These are phyloP conservation scores for Bos taurus DNA, from an alignment of 2,113 vertebrate species.

Conservation along the genomic window DNA sequence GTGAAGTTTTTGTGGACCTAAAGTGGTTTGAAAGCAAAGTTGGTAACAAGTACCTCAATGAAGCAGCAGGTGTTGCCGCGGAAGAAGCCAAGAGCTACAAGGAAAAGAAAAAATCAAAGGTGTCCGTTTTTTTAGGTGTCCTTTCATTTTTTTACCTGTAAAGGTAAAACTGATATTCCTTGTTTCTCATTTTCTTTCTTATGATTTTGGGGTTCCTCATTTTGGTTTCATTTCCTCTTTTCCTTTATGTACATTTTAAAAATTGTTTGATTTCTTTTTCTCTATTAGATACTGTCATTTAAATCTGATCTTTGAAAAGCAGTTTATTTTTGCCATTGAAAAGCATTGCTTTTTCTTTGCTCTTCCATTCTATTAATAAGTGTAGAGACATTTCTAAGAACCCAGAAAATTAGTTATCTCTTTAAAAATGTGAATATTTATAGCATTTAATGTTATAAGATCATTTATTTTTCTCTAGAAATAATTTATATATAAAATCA, in stretches of 20 bases:
- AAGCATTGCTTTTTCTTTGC: not conserved
- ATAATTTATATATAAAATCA: not conserved
- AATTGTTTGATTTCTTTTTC: not conserved
- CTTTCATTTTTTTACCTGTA: constrained; percentile 39
- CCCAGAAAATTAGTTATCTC: constrained; percentile 10
- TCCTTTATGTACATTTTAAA: not conserved
- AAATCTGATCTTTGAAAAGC: constrained; percentile 5
- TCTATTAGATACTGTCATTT: not conserved
- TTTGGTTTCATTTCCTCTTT: constrained; percentile 32
- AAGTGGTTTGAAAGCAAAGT: constrained; percentile 99
- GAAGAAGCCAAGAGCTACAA: constrained; percentile 88
- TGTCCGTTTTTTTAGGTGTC: constrained; percentile 42
- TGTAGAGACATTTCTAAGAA: not conserved
- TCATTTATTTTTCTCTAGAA: constrained; percentile 8
- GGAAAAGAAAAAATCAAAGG: constrained; percentile 85
- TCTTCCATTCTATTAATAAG: constrained; percentile 4
- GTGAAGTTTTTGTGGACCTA: constrained; percentile 95
- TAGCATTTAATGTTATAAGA: constrained; percentile 26
- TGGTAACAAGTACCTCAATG: constrained; percentile 98
- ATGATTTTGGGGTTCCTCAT: not conserved
- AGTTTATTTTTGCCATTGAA: constrained; percentile 12
- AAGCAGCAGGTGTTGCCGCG: constrained; percentile 93
- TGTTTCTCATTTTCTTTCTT: constrained; percentile 28
- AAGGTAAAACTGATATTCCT: constrained; percentile 26
- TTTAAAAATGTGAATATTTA: not conserved